Evolutionary conservation across 1,140 invertebrate species (phyloP).

Genomic region (Stegodyphus mimosarum): DNA sequence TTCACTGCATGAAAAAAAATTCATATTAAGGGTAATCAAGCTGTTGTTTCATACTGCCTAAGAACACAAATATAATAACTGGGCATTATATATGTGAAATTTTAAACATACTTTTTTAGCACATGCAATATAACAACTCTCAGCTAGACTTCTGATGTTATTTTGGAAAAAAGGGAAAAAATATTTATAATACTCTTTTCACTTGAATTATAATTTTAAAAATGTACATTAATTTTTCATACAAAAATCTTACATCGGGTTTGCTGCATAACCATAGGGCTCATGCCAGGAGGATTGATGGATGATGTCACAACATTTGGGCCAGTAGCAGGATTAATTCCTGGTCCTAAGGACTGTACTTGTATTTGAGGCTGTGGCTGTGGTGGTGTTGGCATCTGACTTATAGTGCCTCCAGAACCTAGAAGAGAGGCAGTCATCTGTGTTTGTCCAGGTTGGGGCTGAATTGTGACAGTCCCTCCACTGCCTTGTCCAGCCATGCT

Average conservation of each 20-base stretch:
- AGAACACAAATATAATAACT: too few species aligned
- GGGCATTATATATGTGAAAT: too few species aligned
- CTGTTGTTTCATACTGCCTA: too few species aligned
- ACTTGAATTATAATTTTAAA: too few species aligned
- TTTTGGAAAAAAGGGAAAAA: too few species aligned
- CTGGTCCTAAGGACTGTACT: slow-evolving; percentile 26
- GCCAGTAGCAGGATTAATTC: slow-evolving; percentile 24
- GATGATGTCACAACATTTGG: slow-evolving; percentile 48
- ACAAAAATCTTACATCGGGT: slow-evolving; percentile 40
- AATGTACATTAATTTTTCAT: too few species aligned
- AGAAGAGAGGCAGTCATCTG: slow-evolving; percentile 41
- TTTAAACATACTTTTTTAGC: too few species aligned
- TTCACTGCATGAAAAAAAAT: too few species aligned
- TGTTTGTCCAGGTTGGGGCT: slow-evolving; percentile 51
- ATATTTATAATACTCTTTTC: too few species aligned
- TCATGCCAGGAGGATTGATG: slow-evolving; percentile 58
- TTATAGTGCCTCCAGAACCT: slow-evolving; percentile 43
- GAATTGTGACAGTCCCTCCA: slow-evolving; percentile 52
- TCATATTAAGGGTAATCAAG: too few species aligned
- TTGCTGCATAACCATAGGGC: slow-evolving; percentile 62
- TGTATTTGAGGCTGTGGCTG: slow-evolving; percentile 34
- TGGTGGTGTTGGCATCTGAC: slow-evolving; percentile 33
- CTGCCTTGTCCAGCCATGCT: slow-evolving; percentile 79
- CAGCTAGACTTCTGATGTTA: too few species aligned
- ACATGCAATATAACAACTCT: too few species aligned